Percentiles rank a stretch among this genome's conserved stretches.
phyloP scores from a whole-genome alignment of 1,140 invertebrate species.

The Ditylenchus dipsaci region DNA sequence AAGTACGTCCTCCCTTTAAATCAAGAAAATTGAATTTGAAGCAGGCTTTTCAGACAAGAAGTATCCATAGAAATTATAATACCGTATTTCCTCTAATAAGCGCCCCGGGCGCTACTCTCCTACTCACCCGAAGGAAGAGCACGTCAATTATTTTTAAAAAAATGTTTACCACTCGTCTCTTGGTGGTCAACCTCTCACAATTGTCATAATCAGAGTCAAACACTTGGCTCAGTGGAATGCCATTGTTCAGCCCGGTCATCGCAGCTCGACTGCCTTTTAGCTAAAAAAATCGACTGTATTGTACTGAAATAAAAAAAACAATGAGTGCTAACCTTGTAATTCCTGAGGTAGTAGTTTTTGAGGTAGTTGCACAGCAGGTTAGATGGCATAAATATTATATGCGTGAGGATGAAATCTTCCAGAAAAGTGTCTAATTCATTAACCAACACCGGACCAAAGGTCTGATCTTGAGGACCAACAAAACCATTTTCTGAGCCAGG shows the following conservation, averaged over 20 bases:
- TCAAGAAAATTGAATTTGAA: too few relatives aligned
- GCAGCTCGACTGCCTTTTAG: not conserved
- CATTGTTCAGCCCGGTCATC: not conserved
- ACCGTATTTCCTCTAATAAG: too few relatives aligned
- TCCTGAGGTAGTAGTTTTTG: constrained; percentile 63
- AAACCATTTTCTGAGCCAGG: not conserved
- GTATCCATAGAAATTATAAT: too few relatives aligned
- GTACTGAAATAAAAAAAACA: too few relatives aligned
- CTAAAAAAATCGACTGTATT: not conserved
- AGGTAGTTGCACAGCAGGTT: constrained; percentile 73
- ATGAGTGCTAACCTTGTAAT: not conserved
- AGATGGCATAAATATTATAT: constrained; percentile 77
- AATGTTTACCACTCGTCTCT: too few relatives aligned
- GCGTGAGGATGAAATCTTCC: constrained; percentile 80
- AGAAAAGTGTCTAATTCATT: constrained; percentile 68
- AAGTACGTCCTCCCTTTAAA: too few relatives aligned
- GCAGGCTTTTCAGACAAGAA: too few relatives aligned
- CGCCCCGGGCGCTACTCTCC: too few relatives aligned
- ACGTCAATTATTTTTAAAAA: too few relatives aligned
- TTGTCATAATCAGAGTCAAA: constrained; percentile 63
- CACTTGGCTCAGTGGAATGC: constrained; percentile 33
- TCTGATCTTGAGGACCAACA: not conserved
- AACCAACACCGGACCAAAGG: not conserved
- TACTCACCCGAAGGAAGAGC: too few relatives aligned
- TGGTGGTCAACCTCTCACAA: too few relatives aligned